Evolutionary conservation across 2,888 invertebrate species (phyloP), one percentile per base, ranked within the genome.

Genomic region (Phyto melanocephala): DNA sequence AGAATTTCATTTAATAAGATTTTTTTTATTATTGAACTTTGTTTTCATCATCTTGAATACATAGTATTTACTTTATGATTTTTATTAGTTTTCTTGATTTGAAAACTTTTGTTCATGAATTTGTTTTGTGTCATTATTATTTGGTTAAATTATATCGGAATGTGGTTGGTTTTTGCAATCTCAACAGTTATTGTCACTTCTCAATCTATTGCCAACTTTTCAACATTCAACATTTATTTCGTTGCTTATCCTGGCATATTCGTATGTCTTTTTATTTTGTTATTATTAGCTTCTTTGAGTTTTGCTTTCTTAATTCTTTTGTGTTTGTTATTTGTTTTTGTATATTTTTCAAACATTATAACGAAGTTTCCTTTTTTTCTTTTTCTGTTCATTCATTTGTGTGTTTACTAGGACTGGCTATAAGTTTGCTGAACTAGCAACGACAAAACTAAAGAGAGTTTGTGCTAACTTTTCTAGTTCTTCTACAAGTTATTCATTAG

Each of bases 201-300:
- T 45, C 58, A 45, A 71, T 72, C 52, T 65, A 54, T 42, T 77
- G 60, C 40, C 52, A 79, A 79, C 22, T 79, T 71, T 62, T 54
- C 7, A 17, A 52, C 45, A 67, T 80, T 65, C 76, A 76, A n/a
- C n/a, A n/a, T n/a, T n/a, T n/a, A n/a, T n/a, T n/a, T n/a, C n/a
- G n/a, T 71, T 63, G 52, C 52, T 71, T 71, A 77, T 60, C 42
- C 52, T 35, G 37, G 33, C 35, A 67, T 70, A 50, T 70, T 68
- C 40, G 60, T 78, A n/a, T n/a, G n/a, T n/a, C n/a, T n/a, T n/a
- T 62, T 77, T 78, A 72, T 78, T 72, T 67, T 77, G 67, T 77
- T 77, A 63, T 68, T 72, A 68, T 81, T 81, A 78, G 65, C 62
- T 56, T 56, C 33, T 45, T 56, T 35, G 3, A 62, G 37, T 77